These are phyloP conservation scores for Geotrupes spiniger DNA, from an alignment of 2,888 invertebrate genomes.

Conservation along the genomic window DNA sequence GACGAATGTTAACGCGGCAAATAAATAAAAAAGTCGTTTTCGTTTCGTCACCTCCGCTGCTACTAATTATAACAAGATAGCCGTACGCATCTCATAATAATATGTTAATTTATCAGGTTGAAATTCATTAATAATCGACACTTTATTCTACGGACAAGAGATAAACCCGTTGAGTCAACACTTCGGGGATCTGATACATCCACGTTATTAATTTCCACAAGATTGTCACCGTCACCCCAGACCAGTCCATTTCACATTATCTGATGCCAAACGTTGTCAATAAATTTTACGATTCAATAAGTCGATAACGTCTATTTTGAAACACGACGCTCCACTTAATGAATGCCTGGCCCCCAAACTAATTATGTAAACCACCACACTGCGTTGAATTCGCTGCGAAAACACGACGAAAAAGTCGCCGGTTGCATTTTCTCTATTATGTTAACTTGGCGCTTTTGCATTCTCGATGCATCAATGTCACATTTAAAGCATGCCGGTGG, in stretches of 20 bases:
- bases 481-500: slow-evolving; percentile 7
- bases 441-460: slow-evolving; percentile 12
- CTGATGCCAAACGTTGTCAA: slow-evolving; percentile 23
- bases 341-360: too few species aligned
- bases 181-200: slow-evolving; percentile 26
- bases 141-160: slow-evolving; percentile 33
- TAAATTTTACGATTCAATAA: slow-evolving; percentile 20
- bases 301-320: slow-evolving; percentile 9
- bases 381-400: too few species aligned
- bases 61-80: slow-evolving; percentile 9
- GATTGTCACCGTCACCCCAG: slow-evolving; percentile 24
- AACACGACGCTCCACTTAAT: background rate
- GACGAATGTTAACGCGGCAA: background rate
- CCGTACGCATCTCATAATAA: slow-evolving; percentile 13
- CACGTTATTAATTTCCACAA: slow-evolving; percentile 27
- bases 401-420: slow-evolving; percentile 3
- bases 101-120: slow-evolving; percentile 35
- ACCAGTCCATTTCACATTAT: slow-evolving; percentile 21
- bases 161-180: slow-evolving; percentile 29
- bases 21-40: background rate
- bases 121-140: slow-evolving; percentile 36
- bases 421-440: background rate
- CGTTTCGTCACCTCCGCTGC: slow-evolving; percentile 12
- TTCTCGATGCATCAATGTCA: slow-evolving; percentile 20
- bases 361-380: too few species aligned